These are phyloP conservation scores for Oryzias dopingdopingensis DNA, from an alignment of 2,797 vertebrate species.

Conservation along the genomic window DNA sequence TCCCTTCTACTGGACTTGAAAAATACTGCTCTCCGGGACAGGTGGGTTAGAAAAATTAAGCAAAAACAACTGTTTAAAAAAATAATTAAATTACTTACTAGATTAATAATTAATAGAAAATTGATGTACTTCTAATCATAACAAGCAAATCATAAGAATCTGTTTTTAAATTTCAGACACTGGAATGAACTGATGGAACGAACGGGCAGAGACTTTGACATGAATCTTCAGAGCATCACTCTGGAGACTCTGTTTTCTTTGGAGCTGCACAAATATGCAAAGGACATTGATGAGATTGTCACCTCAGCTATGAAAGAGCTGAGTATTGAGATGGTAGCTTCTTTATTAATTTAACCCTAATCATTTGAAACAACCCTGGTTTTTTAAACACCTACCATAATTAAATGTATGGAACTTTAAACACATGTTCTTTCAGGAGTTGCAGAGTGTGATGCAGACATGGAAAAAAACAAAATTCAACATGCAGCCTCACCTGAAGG, in stretches of 20 bases:
- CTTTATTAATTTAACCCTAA: not conserved
- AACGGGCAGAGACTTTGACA: constrained; percentile 87
- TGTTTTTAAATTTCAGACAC: constrained; percentile 77
- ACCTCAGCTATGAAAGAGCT: constrained; percentile 90
- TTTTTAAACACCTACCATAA: not conserved
- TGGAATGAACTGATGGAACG: constrained; percentile 91
- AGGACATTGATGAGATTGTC: constrained; percentile 88
- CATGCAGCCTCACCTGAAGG: constrained; percentile 86
- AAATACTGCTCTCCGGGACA: constrained; percentile 90
- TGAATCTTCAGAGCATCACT: constrained; percentile 88
- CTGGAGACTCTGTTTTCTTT: constrained; percentile 97
- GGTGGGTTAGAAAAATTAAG: constrained; percentile 68
- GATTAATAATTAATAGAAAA: too few species aligned
- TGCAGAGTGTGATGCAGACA: constrained; percentile 88
- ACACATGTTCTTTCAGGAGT: constrained; percentile 74
- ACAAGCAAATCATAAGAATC: not conserved
- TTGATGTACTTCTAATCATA: not conserved
- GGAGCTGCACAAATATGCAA: constrained; percentile 86
- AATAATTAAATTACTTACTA: too few species aligned
- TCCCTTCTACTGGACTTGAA: constrained; percentile 92
- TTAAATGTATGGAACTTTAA: not conserved
- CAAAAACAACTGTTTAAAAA: not conserved
- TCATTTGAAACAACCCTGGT: too few species aligned
- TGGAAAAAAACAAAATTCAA: constrained; percentile 91
- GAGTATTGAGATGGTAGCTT: constrained; percentile 88